These are phyloP conservation scores for Capitulum mitella DNA, from an alignment of 2,888 invertebrate genomes.

Conservation along the genomic window DNA sequence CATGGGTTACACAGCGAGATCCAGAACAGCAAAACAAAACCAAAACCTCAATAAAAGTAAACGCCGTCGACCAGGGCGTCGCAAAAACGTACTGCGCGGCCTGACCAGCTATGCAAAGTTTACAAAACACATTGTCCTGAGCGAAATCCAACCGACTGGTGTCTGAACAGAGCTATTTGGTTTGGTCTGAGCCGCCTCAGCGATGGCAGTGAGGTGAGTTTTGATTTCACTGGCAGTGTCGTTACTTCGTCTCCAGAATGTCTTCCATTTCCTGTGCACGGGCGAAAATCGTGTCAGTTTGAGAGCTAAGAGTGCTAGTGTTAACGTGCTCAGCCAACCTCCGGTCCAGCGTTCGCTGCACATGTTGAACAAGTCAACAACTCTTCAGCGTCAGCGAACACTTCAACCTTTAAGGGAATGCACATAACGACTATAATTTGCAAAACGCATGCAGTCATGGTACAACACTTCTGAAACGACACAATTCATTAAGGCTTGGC, in stretches of 20 bases:
- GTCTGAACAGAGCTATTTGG: too few species aligned
- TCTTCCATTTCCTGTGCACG: slow-evolving; percentile 15
- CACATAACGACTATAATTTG: too few species aligned
- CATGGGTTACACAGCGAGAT: background rate
- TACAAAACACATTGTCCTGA: background rate
- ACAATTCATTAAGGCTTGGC: too few species aligned
- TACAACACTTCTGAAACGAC: too few species aligned
- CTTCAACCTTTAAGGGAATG: too few species aligned
- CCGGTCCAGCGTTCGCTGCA: too few species aligned
- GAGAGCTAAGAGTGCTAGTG: too few species aligned
- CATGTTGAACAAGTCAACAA: too few species aligned
- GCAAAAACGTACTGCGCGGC: background rate
- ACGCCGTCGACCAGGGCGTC: background rate
- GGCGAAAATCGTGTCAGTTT: too few species aligned
- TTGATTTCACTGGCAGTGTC: slow-evolving; percentile 6
- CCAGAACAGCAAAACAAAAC: background rate
- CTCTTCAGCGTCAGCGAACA: too few species aligned
- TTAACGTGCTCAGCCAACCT: too few species aligned
- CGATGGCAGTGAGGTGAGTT: background rate
- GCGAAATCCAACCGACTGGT: background rate
- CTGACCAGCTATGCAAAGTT: background rate
- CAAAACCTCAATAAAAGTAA: background rate
- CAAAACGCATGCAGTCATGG: too few species aligned
- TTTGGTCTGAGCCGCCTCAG: background rate
- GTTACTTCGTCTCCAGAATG: background rate